Evolutionary conservation across 2,888 invertebrate species (phyloP).

Genomic region (Liposcelis brunnea): DNA sequence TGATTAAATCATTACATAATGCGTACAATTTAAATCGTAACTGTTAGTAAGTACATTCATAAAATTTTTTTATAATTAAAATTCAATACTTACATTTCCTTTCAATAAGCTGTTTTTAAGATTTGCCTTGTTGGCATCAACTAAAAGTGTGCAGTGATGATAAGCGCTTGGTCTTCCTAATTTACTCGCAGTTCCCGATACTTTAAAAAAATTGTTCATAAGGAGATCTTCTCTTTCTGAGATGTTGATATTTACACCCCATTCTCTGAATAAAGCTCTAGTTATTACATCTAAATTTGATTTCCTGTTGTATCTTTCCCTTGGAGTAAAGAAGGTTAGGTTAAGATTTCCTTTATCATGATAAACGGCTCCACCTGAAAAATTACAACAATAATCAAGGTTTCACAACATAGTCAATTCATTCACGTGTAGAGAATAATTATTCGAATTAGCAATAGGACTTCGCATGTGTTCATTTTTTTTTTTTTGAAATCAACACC

Average conservation of each 20-base stretch:
- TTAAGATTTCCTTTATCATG: constrained; percentile 91
- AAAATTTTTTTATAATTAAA: background rate
- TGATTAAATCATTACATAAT: background rate
- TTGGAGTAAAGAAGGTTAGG: constrained; percentile 76
- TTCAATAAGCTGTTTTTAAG: constrained; percentile 54
- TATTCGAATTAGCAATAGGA: too few relatives aligned
- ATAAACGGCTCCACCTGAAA: constrained; percentile 73
- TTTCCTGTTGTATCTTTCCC: constrained; percentile 65
- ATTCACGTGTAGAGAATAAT: too few relatives aligned
- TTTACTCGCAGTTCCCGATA: constrained; percentile 92
- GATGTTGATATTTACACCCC: constrained; percentile 57
- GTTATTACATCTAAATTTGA: constrained; percentile 78
- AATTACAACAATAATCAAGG: background rate
- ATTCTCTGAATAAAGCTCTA: constrained; percentile 62
- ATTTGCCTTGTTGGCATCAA: constrained; percentile 63
- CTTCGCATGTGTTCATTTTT: too few relatives aligned
- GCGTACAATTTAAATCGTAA: background rate
- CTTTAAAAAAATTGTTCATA: constrained; percentile 57
- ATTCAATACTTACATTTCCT: constrained; percentile 42
- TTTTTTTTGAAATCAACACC: background rate
- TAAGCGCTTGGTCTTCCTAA: constrained; percentile 78
- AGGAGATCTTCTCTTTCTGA: constrained; percentile 76
- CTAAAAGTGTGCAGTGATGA: constrained; percentile 91
- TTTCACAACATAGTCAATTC: too few relatives aligned
- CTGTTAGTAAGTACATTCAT: constrained; percentile 1